phyloP scores from a whole-genome alignment of 2,113 vertebrate species.

The Microtus montanus region DNA sequence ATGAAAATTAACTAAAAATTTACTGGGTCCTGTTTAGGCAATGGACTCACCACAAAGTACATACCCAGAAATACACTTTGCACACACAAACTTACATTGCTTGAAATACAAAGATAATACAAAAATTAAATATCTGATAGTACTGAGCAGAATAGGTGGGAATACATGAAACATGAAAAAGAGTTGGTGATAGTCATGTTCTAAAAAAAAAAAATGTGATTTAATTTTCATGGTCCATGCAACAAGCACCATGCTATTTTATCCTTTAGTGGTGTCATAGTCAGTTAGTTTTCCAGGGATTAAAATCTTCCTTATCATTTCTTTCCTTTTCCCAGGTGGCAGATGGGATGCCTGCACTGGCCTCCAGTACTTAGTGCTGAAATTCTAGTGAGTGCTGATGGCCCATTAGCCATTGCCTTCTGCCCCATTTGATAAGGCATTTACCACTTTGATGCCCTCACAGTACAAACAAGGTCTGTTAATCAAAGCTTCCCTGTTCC shows the following conservation, averaged over 20 bases:
- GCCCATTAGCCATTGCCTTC: conserved; percentile 78
- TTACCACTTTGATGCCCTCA: conserved; percentile 76
- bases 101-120: neutral
- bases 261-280: neutral
- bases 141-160: neutral
- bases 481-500: conserved; percentile 69
- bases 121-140: neutral
- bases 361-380: conserved; percentile 39
- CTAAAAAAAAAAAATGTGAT: neutral
- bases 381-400: conserved; percentile 46
- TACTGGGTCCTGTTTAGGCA: neutral
- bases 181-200: neutral
- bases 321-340: conserved; percentile 66
- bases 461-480: conserved; percentile 73
- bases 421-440: conserved; percentile 78
- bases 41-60: neutral
- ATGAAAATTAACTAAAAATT: neutral
- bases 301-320: neutral
- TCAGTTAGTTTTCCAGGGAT: conserved; percentile 57
- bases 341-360: conserved; percentile 42
- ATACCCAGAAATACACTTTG: neutral
- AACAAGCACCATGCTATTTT: neutral
- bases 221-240: neutral
- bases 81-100: neutral
- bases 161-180: neutral